Base-by-base conservation (phyloP, 2,113 vertebrate species). In the Crotalus horridus region DNA sequence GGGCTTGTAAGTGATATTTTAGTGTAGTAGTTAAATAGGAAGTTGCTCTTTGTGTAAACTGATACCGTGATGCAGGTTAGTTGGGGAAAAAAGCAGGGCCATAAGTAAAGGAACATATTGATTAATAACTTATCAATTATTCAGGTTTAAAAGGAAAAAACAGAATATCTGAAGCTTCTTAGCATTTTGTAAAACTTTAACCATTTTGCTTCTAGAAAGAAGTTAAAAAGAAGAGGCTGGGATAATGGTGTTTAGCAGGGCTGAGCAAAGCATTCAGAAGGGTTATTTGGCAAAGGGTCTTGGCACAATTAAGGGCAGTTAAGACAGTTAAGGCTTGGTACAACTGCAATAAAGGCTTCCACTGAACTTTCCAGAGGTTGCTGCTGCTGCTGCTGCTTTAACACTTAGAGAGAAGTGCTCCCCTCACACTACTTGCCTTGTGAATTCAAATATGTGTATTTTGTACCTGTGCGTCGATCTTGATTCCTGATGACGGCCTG, bases 1-100 rank as follows among this genome's bases (percentile, higher is more conserved):
- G 93, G 94, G 95, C 81, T 86, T 90, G 92, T 74, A 88, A 96
- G 92, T 95, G 93, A 93, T 95, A 96, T 95, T 97, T 97, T 86
- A 46, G 88, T 94, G 58, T 91, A 86, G 92, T 48, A 43, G 85
- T 56, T 91, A 91, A 94, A 85, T 58, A 33, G 94, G 93, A 89
- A 89, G 58, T 94, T 85, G 13, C 90, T 95, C 89, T 87, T 93
- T 54, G 53, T n/a, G 92, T 90, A 95, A 93, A 93, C 87, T 69
- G 33, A 1, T 92, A 64, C 4, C 13, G 69, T 94, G 59, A 21
- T 89, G 54, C 1, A 0, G 56, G 46, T 39, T 6, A 3, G 55
- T 29, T 55, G 86, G 74, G 1, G 86, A 56, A 29, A 85, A 51
- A 93, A 90, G 89, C 3, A 20, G 55, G 46, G 21, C 92, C 0